Conservation (phyloP, 2,113 vertebrate species). For the Mormoops blainvillei region DNA sequence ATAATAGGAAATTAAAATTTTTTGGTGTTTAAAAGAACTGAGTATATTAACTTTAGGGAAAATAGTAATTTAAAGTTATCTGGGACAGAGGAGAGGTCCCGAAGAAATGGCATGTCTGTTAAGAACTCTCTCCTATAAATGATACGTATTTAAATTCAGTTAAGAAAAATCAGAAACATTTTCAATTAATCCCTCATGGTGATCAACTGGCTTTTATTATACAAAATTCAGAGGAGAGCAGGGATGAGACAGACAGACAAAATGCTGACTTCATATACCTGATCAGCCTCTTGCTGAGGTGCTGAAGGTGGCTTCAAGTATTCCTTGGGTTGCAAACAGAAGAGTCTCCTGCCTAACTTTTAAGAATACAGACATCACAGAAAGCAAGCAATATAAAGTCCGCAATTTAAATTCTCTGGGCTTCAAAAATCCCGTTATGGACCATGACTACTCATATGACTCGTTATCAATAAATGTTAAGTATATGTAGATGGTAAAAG, state of each 20-base stretch:
- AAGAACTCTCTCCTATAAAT: background rate
- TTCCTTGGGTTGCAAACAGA: background rate
- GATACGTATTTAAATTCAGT: background rate
- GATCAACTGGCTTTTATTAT: constrained; percentile 18
- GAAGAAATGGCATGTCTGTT: background rate
- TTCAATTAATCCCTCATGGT: background rate
- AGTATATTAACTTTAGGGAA: background rate
- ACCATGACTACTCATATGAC: background rate
- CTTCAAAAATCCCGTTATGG: background rate
- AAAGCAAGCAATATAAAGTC: constrained; percentile 10
- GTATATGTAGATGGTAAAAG: background rate
- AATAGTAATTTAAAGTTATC: background rate
- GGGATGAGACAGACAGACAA: background rate
- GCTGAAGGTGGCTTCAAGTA: background rate
- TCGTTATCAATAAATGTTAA: background rate
- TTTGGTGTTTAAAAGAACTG: background rate
- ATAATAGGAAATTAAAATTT: background rate
- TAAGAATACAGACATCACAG: background rate
- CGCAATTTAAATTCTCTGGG: background rate
- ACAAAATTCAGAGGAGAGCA: constrained; percentile 29
- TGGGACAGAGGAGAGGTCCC: background rate
- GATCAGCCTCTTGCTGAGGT: background rate
- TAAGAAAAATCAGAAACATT: constrained; percentile 32
- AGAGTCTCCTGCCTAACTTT: background rate
- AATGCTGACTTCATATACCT: background rate